Base-by-base conservation (phyloP, 2,888 invertebrate genomes). In the Ligdia adustata region DNA sequence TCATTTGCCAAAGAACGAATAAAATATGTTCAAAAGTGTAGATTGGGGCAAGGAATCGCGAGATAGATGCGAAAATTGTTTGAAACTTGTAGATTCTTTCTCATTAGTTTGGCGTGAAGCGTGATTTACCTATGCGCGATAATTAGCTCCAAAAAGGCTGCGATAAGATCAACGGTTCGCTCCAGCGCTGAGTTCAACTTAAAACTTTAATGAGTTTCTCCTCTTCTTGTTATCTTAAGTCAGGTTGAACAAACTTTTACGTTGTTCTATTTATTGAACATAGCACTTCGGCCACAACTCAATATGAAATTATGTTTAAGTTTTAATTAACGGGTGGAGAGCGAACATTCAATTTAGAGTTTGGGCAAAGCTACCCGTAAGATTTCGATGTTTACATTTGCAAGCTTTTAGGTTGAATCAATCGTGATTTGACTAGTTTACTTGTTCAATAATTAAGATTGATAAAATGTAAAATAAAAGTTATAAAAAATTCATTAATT, bases 171-270 rank as follows among this genome's bases (percentile, higher is more conserved):
- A 78, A 76, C 76, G 66, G 64, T 69, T 64, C 54, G 62, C 65
- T 57, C 64, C 64, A 55, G 60, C 62, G 53, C 51, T 55, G 52
- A 55, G 64, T 66, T 62, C 69, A 81, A 76, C 80, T 80, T 83
- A 82, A 85, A 87, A 87, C 79, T 87, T 88, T 79, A 85, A 88
- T 84, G 84, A 87, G 82, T 85, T 85, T 83, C 63, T 69, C 74
- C 75, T 76, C 77, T 66, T 75, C 76, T 81, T 82, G 83, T 82
- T 86, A 82, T 84, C 82, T 79, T 75, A 72, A 75, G 66, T 68
- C 69, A 73, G 73, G 70, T 81, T 76, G 64, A 69, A 62, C 66
- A 62, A 79, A 79, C 72, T 81, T 79, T 67, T 58, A 64, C 72
- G 69, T 72, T 76, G 72, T 74, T 78, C 78, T 80, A 75, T 82